phyloP scores from a whole-genome alignment of 2,888 invertebrate species.

The Bruchidius siliquastri region DNA sequence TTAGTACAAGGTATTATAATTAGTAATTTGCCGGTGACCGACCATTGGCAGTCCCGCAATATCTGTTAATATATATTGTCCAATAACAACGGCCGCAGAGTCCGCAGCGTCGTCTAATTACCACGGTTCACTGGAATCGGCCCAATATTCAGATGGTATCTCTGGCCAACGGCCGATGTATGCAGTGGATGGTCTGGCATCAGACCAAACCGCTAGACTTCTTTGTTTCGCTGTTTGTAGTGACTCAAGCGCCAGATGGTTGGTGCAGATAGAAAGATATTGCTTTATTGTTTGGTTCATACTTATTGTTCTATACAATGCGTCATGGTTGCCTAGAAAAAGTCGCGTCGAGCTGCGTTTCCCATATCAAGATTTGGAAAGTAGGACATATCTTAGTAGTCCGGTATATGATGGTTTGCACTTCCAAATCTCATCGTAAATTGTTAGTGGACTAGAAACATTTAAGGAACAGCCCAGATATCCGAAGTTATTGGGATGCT shows the following conservation, averaged over 20 bases:
- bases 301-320: neutral
- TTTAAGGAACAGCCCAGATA: no score
- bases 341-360: neutral
- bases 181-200: neutral
- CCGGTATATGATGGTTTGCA: no score
- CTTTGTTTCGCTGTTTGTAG: neutral
- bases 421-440: no score
- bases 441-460: no score
- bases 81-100: neutral
- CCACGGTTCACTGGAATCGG: neutral
- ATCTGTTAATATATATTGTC: neutral
- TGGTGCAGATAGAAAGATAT: neutral
- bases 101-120: neutral
- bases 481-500: no score
- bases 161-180: neutral
- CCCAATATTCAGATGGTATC: neutral
- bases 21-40: neutral
- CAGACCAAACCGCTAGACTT: neutral
- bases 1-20: neutral
- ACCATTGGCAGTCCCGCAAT: neutral
- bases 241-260: neutral
- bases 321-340: neutral
- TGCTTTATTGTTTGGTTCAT: neutral
- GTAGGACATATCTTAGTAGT: no score
- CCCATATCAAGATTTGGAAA: no score